Conservation (phyloP, 2,113 vertebrate genomes). For the Grantiella picta region DNA sequence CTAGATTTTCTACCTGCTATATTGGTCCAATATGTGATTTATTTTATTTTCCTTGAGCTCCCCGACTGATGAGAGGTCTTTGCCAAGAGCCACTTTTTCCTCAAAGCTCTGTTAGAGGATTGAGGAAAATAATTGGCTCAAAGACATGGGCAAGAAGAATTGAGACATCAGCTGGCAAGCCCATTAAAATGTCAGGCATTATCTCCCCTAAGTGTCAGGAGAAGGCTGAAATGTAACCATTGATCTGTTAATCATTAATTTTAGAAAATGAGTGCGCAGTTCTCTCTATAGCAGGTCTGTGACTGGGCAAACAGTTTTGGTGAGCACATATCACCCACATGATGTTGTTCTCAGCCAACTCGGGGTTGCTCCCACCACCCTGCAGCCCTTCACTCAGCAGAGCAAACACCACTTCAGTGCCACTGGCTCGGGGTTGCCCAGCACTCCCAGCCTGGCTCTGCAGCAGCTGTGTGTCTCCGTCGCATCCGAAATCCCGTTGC, state of each 20-base stretch:
- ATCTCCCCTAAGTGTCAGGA: not conserved
- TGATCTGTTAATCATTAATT: constrained; percentile 2
- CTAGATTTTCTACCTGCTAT: not conserved
- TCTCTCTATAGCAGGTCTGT: not conserved
- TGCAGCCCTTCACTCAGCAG: not conserved
- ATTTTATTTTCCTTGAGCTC: not conserved
- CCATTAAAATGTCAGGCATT: constrained; percentile 23
- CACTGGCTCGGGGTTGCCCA: fast-evolving
- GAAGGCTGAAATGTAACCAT: not conserved
- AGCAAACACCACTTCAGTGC: not conserved
- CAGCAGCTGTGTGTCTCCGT: not conserved
- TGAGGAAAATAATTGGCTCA: constrained; percentile 12
- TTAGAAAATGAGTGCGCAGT: not conserved
- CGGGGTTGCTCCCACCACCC: fast-evolving
- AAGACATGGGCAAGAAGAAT: not conserved
- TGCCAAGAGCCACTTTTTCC: not conserved
- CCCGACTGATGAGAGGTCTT: not conserved
- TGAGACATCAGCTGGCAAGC: not conserved
- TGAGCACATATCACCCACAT: fast-evolving
- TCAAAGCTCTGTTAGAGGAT: not conserved
- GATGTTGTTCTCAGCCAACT: fast-evolving
- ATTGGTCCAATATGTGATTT: not conserved
- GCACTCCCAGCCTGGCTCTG: fast-evolving
- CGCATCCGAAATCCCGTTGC: not conserved
- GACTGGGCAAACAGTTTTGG: not conserved